Evolutionary conservation across 2,888 invertebrate species (phyloP), one percentile per base, ranked within the genome.

Genomic region (Himalopsyche kuldschensis): DNA sequence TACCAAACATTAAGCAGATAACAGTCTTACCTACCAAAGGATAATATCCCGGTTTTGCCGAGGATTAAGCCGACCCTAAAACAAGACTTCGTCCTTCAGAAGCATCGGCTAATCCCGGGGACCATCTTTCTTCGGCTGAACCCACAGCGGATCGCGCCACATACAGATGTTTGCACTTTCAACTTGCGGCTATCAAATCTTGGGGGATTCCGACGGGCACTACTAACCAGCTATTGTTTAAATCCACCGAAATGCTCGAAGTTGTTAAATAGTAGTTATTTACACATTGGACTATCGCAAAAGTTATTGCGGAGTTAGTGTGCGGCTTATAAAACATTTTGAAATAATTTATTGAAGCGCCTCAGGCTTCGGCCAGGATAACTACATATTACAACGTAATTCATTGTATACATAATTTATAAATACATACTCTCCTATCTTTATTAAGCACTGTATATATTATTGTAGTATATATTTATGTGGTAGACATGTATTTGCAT

Each of bases 1-100:
- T 91, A 92, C 92, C 92, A 92, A 91, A 92, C 92, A 92, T 92
- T 92, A 91, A 92, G 90, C 92, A 92, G 92, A 92, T 92, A 92
- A 91, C 91, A 91, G 83, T 81, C 80, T 83, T 85, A 84, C 84
- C 84, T 86, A 84, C 84, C 83, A 78, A 83, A 84, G 85, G 84
- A 86, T 86, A 86, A 86, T 86, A 86, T 86, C 83, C 83, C 83
- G 86, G 86, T 81, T 86, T 86, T 83, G 85, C 82, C 79, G 81
- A 47, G 86, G 86, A 86, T 86, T 86, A 86, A 75, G 63, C 84
- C 82, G 83, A 84, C 86, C 86, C 86, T 84, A 84, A 85, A 83
- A 85, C 85, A 85, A 84, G 85, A 85, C 83, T 84, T 78, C 47
- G 83, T 82, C 82, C 83, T 85, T 85, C 85, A 31, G 81, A 81